Conservation (phyloP, 2,888 invertebrate genomes). For the Andrena bucephala region DNA sequence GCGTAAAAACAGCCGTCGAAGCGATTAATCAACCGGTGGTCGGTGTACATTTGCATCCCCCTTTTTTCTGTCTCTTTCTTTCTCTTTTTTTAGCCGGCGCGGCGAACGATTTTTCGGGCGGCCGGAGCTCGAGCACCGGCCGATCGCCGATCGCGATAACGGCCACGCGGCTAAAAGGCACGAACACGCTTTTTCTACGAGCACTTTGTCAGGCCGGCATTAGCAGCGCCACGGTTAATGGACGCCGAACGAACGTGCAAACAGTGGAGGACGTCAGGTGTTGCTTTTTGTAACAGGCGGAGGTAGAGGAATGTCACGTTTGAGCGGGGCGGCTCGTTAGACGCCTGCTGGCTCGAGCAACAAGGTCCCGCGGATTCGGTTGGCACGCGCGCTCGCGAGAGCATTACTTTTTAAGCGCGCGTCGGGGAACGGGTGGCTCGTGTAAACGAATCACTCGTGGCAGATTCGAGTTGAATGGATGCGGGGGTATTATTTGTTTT, state of each 20-base stretch:
- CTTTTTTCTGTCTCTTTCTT: too few species aligned
- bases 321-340: background rate
- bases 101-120: background rate
- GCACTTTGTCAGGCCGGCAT: conserved; percentile 27
- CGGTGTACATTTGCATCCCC: conserved; percentile 3
- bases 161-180: conserved; percentile 10
- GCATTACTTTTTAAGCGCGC: background rate
- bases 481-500: too few species aligned
- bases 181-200: conserved; percentile 15
- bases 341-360: background rate
- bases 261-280: conserved; percentile 8
- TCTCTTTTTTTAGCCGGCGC: too few species aligned
- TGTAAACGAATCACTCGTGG: too few species aligned
- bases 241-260: conserved; percentile 3
- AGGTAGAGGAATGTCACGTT: background rate
- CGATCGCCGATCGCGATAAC: conserved; percentile 13
- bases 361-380: background rate
- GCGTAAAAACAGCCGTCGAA: background rate
- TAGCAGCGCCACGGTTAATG: conserved; percentile 22
- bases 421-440: too few species aligned
- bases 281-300: background rate
- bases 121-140: background rate
- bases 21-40: conserved; percentile 14
- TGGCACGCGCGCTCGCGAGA: background rate
- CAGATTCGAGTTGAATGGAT: too few species aligned